A percentile compares a stretch with the other conserved stretches of the same genome.
Evolutionary conservation across 2,797 vertebrate genomes (phyloP).

Genomic region (Sebastes oblongus): DNA sequence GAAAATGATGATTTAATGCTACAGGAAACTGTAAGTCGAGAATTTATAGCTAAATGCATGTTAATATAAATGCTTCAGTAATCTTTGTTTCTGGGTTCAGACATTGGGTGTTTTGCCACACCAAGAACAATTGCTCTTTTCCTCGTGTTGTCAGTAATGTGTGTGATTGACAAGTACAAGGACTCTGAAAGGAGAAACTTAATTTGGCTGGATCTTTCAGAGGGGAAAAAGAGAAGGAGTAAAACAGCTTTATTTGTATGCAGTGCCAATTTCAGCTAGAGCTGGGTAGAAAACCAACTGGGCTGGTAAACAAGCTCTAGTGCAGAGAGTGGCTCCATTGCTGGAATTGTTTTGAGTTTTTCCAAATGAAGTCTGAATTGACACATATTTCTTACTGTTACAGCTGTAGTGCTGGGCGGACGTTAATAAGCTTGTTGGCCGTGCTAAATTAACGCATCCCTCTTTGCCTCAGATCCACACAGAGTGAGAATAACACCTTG

Average conservation of each 20-base stretch:
- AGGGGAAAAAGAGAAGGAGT: background rate
- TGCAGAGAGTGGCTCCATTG: background rate
- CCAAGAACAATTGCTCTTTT: background rate
- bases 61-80: background rate
- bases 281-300: background rate
- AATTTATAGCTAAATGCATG: background rate
- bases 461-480: background rate
- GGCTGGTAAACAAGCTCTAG: background rate
- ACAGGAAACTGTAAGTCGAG: no score
- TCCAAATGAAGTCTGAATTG: background rate
- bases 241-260: background rate
- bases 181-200: background rate
- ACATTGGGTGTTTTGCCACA: background rate
- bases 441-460: background rate
- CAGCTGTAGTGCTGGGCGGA: background rate
- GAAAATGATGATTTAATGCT: no score
- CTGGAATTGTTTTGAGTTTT: background rate
- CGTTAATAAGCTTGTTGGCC: background rate
- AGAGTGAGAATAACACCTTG: background rate
- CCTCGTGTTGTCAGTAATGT: background rate
- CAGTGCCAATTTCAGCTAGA: background rate
- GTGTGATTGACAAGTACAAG: background rate
- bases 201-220: background rate
- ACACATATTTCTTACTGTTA: background rate
- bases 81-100: background rate